These are phyloP conservation scores for Meteorus sp. DNA, from an alignment of 1,140 invertebrate genomes.

Conservation along the genomic window DNA sequence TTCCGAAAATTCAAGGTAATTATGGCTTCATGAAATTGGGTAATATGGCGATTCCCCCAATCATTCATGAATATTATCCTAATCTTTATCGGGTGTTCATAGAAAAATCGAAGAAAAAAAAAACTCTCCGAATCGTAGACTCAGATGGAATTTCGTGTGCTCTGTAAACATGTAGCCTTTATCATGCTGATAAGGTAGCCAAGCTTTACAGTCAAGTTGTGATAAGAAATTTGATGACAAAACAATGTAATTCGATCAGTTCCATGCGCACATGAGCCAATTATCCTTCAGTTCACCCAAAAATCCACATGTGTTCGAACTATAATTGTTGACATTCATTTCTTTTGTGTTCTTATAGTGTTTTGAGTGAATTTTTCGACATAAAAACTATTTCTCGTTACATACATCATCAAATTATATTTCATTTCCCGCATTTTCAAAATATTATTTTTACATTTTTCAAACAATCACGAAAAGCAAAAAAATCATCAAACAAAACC, in stretches of 20 bases:
- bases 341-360: too few relatives aligned
- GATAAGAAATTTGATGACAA: constrained; percentile 26
- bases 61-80: constrained; percentile 9
- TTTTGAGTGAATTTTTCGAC: too few relatives aligned
- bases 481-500: too few relatives aligned
- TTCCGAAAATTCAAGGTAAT: too few relatives aligned
- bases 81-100: not conserved
- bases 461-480: too few relatives aligned
- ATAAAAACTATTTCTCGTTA: too few relatives aligned
- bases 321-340: not conserved
- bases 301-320: constrained; percentile 3
- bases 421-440: too few relatives aligned
- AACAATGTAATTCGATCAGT: constrained; percentile 11
- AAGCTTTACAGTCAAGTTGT: not conserved
- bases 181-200: constrained; percentile 23
- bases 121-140: not conserved
- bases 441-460: too few relatives aligned
- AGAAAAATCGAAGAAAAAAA: too few relatives aligned
- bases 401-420: too few relatives aligned
- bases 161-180: constrained; percentile 7
- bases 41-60: too few relatives aligned
- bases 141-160: not conserved
- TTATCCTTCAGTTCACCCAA: constrained; percentile 3
- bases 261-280: not conserved
- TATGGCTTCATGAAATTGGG: too few relatives aligned